phyloP scores from a whole-genome alignment of 2,797 vertebrate genomes.

The Spinus pinus region DNA sequence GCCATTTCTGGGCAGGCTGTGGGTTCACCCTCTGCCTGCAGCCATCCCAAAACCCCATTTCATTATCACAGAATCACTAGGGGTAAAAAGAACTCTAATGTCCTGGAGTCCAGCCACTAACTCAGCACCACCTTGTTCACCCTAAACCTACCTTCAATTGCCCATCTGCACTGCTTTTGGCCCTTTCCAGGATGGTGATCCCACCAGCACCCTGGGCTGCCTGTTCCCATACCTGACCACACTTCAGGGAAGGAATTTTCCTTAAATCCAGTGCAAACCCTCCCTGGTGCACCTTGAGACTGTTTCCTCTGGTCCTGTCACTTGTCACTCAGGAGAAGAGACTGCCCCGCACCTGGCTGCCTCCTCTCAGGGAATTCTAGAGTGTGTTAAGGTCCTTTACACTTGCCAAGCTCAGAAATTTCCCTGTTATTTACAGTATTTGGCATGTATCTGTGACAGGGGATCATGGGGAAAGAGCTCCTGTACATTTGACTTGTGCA shows the following conservation, averaged over 20 bases:
- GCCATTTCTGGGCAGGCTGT: neutral
- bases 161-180: neutral
- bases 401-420: neutral
- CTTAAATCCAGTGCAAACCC: neutral
- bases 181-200: neutral
- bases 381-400: neutral
- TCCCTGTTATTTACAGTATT: neutral
- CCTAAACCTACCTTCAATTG: neutral
- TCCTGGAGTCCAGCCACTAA: neutral
- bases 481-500: neutral
- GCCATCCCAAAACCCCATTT: neutral
- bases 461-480: neutral
- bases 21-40: neutral
- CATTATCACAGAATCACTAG: neutral
- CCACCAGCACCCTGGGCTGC: neutral
- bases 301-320: neutral
- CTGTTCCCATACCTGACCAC: neutral
- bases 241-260: neutral
- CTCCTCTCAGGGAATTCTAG: neutral
- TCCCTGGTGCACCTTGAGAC: too few relatives aligned
- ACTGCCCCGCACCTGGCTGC: neutral
- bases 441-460: neutral
- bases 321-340: neutral
- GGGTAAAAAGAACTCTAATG: neutral
- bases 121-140: neutral